Evolutionary conservation across 2,888 invertebrate species (phyloP).

Genomic region (Tinea semifulvella): DNA sequence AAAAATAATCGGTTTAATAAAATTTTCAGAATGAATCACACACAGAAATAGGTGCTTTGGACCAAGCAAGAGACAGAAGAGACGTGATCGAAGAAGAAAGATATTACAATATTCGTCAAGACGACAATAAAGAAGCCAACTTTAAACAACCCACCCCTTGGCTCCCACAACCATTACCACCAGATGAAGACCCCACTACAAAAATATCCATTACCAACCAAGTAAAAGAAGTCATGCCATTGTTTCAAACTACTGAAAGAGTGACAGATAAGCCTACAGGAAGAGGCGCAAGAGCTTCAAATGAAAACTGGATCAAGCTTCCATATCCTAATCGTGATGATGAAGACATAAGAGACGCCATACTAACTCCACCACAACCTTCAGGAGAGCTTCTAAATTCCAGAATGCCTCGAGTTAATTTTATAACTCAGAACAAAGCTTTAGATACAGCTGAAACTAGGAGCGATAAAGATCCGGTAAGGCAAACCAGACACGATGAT

Average conservation of each 20-base stretch:
- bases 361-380: slow-evolving; percentile 61
- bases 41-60: slow-evolving; percentile 16
- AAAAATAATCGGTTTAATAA: neutral
- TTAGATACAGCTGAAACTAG: slow-evolving; percentile 58
- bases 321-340: slow-evolving; percentile 55
- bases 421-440: slow-evolving; percentile 70
- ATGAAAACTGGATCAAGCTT: slow-evolving; percentile 70
- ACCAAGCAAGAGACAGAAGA: slow-evolving; percentile 41
- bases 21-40: neutral
- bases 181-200: slow-evolving; percentile 50
- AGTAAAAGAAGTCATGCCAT: slow-evolving; percentile 33
- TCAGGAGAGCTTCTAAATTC: slow-evolving; percentile 64
- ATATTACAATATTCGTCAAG: slow-evolving; percentile 43
- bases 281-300: slow-evolving; percentile 66
- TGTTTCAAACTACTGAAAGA: slow-evolving; percentile 51
- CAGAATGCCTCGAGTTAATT: slow-evolving; percentile 72
- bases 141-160: slow-evolving; percentile 38
- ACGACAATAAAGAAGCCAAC: slow-evolving; percentile 30
- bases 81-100: slow-evolving; percentile 61
- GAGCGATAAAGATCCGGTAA: slow-evolving; percentile 55
- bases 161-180: slow-evolving; percentile 49
- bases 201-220: slow-evolving; percentile 50
- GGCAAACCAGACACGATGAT: slow-evolving; percentile 47
- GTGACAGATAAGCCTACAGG: slow-evolving; percentile 63
- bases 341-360: slow-evolving; percentile 40